Percentiles rank a stretch among this genome's conserved stretches.
Evolutionary conservation across 2,888 invertebrate species (phyloP).

Genomic region (Ochlodes sylvanus): DNA sequence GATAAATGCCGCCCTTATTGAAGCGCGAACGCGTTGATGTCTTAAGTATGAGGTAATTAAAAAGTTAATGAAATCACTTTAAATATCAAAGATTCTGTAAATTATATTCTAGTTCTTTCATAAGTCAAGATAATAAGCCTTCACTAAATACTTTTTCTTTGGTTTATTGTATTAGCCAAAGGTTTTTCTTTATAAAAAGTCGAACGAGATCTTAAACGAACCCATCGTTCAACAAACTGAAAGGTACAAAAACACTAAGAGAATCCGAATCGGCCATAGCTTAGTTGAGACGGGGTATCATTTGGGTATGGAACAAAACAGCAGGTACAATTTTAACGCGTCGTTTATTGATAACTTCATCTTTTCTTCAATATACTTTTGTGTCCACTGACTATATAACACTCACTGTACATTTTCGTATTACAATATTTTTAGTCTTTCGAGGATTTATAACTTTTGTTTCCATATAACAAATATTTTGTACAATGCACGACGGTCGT

Average conservation of each 20-base stretch:
- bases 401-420: constrained; percentile 85
- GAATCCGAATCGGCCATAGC: constrained; percentile 26
- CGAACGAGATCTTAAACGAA: no score
- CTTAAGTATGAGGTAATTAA: constrained; percentile 28
- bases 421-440: constrained; percentile 84
- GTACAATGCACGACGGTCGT: constrained; percentile 82
- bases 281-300: constrained; percentile 41
- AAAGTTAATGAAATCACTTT: background rate
- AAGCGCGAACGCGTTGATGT: constrained; percentile 35
- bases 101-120: no score
- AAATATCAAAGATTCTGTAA: background rate
- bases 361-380: constrained; percentile 83
- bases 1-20: constrained; percentile 14
- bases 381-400: constrained; percentile 86
- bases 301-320: constrained; percentile 75
- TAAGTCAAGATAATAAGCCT: no score
- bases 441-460: constrained; percentile 79
- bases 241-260: background rate
- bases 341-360: constrained; percentile 84
- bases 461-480: constrained; percentile 83
- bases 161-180: no score
- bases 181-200: no score
- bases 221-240: background rate
- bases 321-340: constrained; percentile 79
- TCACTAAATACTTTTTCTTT: no score